Percentiles rank a stretch among this genome's conserved stretches.
Conservation (phyloP, 2,797 vertebrate genomes). For the Peromyscus aztecus region DNA sequence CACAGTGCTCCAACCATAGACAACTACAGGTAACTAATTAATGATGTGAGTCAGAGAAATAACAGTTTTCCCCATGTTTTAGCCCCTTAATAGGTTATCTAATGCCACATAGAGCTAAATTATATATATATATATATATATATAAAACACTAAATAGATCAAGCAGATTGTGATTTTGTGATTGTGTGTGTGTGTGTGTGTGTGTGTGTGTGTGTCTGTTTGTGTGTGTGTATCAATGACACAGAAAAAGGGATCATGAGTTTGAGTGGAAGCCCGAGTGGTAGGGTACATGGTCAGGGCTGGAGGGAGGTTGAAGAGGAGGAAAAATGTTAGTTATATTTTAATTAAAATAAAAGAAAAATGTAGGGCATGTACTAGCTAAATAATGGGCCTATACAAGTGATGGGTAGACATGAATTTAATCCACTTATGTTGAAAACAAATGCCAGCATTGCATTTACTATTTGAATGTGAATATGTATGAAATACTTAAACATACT, state of each 20-base stretch:
- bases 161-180: too few relatives aligned
- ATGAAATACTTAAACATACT: background rate
- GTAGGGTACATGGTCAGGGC: fast-evolving
- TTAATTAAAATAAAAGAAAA: background rate
- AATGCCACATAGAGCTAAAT: background rate
- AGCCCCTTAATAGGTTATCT: background rate
- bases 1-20: background rate
- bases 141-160: too few relatives aligned
- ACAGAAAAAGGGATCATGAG: background rate
- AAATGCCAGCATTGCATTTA: background rate
- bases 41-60: background rate
- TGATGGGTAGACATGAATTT: background rate
- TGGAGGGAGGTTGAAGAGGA: background rate
- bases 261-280: background rate
- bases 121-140: background rate
- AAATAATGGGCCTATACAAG: background rate
- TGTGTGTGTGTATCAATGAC: too few relatives aligned
- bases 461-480: background rate
- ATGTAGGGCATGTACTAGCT: background rate
- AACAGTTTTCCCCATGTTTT: background rate
- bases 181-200: too few relatives aligned
- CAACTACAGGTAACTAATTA: background rate
- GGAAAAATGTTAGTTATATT: background rate
- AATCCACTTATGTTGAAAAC: background rate
- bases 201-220: too few relatives aligned